These are phyloP conservation scores for Smutsia temminckii DNA, from an alignment of 2,797 vertebrate species.

Conservation along the genomic window DNA sequence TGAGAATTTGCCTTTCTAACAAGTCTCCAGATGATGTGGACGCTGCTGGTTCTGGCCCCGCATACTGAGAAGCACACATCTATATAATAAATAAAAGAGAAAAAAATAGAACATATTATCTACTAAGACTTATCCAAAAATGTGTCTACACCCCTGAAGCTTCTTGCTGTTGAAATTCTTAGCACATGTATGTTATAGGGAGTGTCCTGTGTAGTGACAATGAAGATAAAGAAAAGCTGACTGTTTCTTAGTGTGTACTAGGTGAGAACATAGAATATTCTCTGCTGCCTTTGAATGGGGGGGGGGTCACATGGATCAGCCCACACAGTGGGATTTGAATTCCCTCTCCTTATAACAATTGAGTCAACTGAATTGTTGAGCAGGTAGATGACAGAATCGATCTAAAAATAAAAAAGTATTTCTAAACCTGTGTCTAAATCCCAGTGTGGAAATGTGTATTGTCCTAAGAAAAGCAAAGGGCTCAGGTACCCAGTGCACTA, in stretches of 20 bases:
- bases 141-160: not conserved
- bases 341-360: not conserved
- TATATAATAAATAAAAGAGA: not conserved
- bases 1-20: not conserved
- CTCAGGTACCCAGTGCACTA: accelerated
- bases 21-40: not conserved
- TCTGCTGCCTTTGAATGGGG: not conserved
- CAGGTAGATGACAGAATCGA: not conserved
- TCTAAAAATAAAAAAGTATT: not conserved
- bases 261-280: not conserved
- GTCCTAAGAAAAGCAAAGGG: not conserved
- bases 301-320: not conserved
- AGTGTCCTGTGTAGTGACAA: not conserved
- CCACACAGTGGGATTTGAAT: not conserved
- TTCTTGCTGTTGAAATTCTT: not conserved
- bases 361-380: not conserved
- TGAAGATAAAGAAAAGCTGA: not conserved
- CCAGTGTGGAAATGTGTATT: not conserved
- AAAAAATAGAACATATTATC: not conserved
- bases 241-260: not conserved
- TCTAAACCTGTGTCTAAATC: not conserved
- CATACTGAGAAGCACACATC: not conserved
- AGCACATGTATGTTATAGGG: not conserved
- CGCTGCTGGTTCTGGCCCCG: accelerated
- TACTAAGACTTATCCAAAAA: not conserved